Evolutionary conservation across 2,113 vertebrate genomes (phyloP).

Genomic region (Anolis carolinensis): DNA sequence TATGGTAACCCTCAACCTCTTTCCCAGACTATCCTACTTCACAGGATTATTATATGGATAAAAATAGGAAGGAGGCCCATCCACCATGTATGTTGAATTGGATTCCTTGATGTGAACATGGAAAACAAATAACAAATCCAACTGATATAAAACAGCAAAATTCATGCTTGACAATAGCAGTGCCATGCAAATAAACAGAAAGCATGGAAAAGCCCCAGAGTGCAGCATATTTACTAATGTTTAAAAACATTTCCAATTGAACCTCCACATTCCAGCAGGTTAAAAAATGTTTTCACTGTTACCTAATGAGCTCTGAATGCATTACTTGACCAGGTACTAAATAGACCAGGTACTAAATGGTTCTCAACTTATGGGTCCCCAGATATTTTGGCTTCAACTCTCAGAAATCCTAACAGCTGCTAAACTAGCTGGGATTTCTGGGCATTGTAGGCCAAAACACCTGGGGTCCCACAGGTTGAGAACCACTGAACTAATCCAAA

Average conservation of each 20-base stretch:
- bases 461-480: no score
- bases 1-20: not conserved
- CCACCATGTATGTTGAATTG: not conserved
- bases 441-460: no score
- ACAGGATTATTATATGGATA: not conserved
- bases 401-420: no score
- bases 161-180: slow-evolving; percentile 62
- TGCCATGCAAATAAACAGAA: slow-evolving; percentile 63
- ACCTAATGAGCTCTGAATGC: no score
- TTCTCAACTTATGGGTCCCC: no score
- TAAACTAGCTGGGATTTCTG: no score
- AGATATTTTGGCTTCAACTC: no score
- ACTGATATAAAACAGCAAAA: slow-evolving; percentile 58
- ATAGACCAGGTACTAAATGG: no score
- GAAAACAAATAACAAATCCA: slow-evolving; percentile 29
- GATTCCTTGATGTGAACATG: not conserved
- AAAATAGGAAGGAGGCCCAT: not conserved
- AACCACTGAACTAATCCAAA: no score
- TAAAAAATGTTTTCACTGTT: not conserved
- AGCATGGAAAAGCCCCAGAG: slow-evolving; percentile 51
- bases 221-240: slow-evolving; percentile 40
- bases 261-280: not conserved
- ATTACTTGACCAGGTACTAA: no score
- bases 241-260: not conserved
- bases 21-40: not conserved